phyloP scores from a whole-genome alignment of 2,113 vertebrate genomes.

The Melospiza georgiana region DNA sequence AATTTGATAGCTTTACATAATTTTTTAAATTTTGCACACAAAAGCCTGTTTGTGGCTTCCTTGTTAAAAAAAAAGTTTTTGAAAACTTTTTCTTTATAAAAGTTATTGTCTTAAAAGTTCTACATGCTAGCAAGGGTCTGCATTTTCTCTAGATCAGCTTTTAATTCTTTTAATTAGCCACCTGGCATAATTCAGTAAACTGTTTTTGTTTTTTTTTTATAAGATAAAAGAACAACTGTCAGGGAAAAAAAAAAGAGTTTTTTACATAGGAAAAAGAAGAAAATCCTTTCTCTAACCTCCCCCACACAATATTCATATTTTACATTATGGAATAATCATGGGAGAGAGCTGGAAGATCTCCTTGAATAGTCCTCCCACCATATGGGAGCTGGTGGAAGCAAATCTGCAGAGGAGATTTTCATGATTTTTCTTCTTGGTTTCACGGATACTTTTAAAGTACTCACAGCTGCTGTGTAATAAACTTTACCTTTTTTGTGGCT shows the following conservation, averaged over 20 bases:
- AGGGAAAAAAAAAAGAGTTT: background rate
- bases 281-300: background rate
- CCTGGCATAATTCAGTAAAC: background rate
- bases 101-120: background rate
- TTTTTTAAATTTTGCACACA: background rate
- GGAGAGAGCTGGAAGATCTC: background rate
- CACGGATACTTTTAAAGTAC: background rate
- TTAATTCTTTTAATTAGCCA: slow-evolving; percentile 33
- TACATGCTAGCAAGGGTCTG: background rate
- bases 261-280: background rate
- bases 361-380: background rate
- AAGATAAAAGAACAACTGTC: background rate
- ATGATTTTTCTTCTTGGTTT: background rate
- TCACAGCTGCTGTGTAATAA: background rate
- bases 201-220: background rate
- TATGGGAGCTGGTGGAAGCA: background rate
- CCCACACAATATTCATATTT: background rate
- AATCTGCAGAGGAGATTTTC: background rate
- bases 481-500: background rate
- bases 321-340: background rate
- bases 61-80: background rate
- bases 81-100: background rate
- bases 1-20: background rate
- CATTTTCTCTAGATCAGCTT: background rate
- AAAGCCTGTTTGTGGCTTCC: background rate